Evolutionary conservation across 2,113 vertebrate species (phyloP).

Genomic region (Mirza zaza): DNA sequence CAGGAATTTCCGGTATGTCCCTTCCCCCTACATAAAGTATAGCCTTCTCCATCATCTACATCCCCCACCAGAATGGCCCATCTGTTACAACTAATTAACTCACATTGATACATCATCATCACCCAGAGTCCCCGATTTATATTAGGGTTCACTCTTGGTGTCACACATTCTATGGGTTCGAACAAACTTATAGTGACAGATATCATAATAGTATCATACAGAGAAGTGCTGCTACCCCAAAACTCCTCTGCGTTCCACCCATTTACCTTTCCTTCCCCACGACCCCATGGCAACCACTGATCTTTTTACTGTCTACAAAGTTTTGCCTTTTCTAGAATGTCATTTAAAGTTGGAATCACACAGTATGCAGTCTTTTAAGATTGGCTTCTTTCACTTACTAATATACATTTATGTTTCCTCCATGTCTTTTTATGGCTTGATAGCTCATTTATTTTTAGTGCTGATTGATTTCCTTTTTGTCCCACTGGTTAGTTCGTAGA

Average conservation of each 20-base stretch:
- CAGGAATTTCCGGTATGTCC: not conserved
- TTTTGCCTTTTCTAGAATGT: not conserved
- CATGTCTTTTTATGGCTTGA: not conserved
- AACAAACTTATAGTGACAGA: not conserved
- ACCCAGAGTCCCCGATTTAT: not conserved
- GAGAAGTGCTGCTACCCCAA: not conserved
- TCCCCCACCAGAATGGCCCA: not conserved
- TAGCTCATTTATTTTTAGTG: not conserved
- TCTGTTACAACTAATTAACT: not conserved
- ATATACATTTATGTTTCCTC: not conserved
- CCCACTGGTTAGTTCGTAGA: no score
- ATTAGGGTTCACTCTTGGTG: not conserved
- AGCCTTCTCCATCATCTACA: not conserved
- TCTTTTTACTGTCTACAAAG: not conserved
- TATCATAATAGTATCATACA: not conserved
- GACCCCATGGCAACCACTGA: not conserved
- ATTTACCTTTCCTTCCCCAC: no score
- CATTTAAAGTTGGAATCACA: not conserved
- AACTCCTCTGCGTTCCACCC: not conserved
- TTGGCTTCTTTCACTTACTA: not conserved
- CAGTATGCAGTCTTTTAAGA: not conserved
- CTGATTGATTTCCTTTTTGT: not conserved
- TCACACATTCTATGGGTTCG: not conserved
- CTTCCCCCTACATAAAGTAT: no score
- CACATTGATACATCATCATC: not conserved